These are phyloP conservation scores for Diadromus collaris DNA, from an alignment of 2,888 invertebrate genomes.

Conservation along the genomic window DNA sequence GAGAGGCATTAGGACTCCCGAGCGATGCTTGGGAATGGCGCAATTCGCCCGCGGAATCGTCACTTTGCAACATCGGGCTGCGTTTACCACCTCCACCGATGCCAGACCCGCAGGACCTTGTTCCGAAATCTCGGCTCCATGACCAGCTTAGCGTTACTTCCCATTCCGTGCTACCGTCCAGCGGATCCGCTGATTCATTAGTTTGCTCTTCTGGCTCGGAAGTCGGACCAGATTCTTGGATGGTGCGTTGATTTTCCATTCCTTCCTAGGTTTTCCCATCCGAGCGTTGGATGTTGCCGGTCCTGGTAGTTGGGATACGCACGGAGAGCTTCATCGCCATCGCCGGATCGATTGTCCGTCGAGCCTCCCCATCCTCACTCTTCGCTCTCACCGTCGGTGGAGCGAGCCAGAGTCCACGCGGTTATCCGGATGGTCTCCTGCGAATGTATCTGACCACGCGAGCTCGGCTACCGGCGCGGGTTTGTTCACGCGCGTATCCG, in stretches of 20 bases:
- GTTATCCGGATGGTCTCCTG: slow-evolving; percentile 64
- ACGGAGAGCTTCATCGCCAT: background rate
- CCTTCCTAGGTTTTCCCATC: background rate
- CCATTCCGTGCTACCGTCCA: slow-evolving; percentile 12
- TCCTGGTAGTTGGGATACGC: background rate
- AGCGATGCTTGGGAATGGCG: slow-evolving; percentile 67
- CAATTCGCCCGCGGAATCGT: slow-evolving; percentile 71
- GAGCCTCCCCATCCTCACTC: slow-evolving; percentile 7
- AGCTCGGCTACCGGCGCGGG: slow-evolving; percentile 16
- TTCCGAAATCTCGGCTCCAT: background rate
- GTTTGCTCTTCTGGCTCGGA: background rate
- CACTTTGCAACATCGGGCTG: slow-evolving; percentile 68
- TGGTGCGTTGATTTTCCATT: background rate
- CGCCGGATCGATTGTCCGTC: slow-evolving; percentile 24
- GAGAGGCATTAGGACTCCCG: slow-evolving; percentile 68
- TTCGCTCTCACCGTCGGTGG: background rate
- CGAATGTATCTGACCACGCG: slow-evolving; percentile 69
- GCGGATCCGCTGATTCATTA: slow-evolving; percentile 17
- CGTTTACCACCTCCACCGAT: slow-evolving; percentile 51
- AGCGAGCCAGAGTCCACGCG: slow-evolving; percentile 15
- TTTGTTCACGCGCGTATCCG: slow-evolving; percentile 13
- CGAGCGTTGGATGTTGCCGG: background rate
- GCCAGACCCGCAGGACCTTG: slow-evolving; percentile 12
- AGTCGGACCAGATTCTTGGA: background rate
- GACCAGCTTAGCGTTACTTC: slow-evolving; percentile 30